Base-by-base conservation (phyloP, 2,888 invertebrate genomes). In the Sthenelais limicola region DNA sequence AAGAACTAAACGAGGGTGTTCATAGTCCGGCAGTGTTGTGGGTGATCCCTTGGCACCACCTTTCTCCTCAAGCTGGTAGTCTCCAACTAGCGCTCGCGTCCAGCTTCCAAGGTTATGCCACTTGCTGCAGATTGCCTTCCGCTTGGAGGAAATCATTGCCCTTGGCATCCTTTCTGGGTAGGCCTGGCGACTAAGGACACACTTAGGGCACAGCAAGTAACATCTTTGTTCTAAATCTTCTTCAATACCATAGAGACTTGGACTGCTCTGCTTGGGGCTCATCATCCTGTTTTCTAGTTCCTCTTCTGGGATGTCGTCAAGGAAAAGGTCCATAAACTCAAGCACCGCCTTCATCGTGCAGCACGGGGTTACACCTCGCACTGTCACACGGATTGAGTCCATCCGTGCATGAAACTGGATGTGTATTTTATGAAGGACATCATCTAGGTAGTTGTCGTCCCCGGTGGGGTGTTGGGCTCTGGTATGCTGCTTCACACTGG, bases 91-190 rank as follows among this genome's bases (percentile, higher is more conserved):
- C 26, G 77, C 80, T 26, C 80, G 72, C 12, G 80, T 74, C 80
- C 80, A 80, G 56, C 79, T 80, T 28, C 80, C 80, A 33, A 80
- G 76, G 66, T 80, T 80, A 73, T 80, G 80, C 80, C 80, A 80
- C 56, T 73, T 70, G 69, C 72, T 79, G 75, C 78, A 79, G 43
- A 79, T 79, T 2, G 79, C 78, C 71, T 79, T 79, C 30, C 78
- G 73, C 47, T 74, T 74, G 3, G 74, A 68, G n/a, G 76, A 73
- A 18, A 76, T 74, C 33, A 73, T 72, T 24, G 73, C 74, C 43
- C 76, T 73, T 26, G 75, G 72, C 30, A 79, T 77, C 21, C 74
- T 58, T 54, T 78, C 79, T 9, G 79, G 78, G n/a, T 76, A 74
- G 54, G 77, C 62, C 38, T 78, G 78, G 18, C 78, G 67, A 12